A percentile compares a stretch with the other conserved stretches of the same genome.
Conservation (phyloP, 2,113 vertebrate genomes). For the Anolis sagrei region DNA sequence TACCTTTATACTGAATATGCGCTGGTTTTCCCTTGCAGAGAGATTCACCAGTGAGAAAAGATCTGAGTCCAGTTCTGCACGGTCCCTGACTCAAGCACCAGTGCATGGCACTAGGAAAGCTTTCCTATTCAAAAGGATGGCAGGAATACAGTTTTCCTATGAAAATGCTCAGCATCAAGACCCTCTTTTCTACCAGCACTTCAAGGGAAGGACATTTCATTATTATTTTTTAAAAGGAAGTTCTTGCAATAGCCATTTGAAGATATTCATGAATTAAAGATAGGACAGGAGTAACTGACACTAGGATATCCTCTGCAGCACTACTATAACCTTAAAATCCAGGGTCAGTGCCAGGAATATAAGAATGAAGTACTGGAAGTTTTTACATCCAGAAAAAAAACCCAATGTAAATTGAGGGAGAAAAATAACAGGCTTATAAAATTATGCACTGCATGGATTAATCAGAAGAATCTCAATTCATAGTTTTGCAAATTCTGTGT, state of each 20-base stretch:
- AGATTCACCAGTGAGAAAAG: neutral
- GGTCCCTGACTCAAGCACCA: neutral
- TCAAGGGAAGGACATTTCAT: neutral
- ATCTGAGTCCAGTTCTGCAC: too few species aligned
- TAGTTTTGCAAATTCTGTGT: neutral
- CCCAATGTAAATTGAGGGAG: neutral
- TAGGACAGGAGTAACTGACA: slow-evolving; percentile 11
- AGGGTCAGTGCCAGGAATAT: neutral
- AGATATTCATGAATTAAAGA: slow-evolving; percentile 11
- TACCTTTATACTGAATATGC: neutral
- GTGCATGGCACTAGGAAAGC: neutral
- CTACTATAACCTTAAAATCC: neutral
- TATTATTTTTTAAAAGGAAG: neutral
- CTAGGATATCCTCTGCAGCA: neutral
- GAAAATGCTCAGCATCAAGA: too few species aligned
- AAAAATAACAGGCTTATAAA: neutral
- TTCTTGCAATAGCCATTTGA: neutral
- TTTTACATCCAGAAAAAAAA: neutral
- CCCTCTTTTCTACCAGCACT: neutral
- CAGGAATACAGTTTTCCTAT: too few species aligned
- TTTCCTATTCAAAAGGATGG: neutral
- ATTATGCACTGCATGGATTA: neutral
- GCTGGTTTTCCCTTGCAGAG: neutral
- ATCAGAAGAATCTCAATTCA: neutral
- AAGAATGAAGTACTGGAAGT: neutral